Base-by-base conservation (phyloP, 2,113 vertebrate genomes). In the Caretta caretta region DNA sequence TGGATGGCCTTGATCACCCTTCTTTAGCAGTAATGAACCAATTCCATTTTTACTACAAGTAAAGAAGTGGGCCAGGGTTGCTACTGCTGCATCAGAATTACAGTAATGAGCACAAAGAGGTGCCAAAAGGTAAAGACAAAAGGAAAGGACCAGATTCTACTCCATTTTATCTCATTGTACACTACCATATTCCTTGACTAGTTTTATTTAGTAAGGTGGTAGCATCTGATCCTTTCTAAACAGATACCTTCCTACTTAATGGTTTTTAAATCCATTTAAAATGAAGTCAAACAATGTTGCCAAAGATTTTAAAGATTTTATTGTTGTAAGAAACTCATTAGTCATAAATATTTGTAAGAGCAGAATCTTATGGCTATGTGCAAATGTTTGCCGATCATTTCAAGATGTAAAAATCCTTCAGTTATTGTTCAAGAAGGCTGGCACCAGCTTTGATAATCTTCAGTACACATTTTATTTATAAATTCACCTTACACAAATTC, bases 401-500 rank as follows among this genome's bases (percentile, higher is more conserved):
- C 38, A 89, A 50, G 29, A 72, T 75, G 35, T 48, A 87, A 81
- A 81, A 50, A 31, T 54, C 90, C 78, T 57, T 46, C 9, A 84
- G 22, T 53, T 42, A 57, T 20, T 17, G 72, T 92, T 88, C 84
- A 59, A 76, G 87, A 86, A 89, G 53, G 38, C 56, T 79, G 51
- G 5, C 89, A 54, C 75, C 12, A 25, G 83, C 69, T 97, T 93
- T 92, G 27, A 92, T 89, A 97, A 96, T 95, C 92, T 94, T 95
- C 56, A 82, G 96, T 53, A 89, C 90, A 84, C 93, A 93, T 31
- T 86, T 76, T 65, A 95, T 94, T 84, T 7, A 87, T 90, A 91
- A 35, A 57, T 38, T 89, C 94, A 92, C 9, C 7, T 90, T 87
- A 86, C 38, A 25, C 5, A 2, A 79, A 65, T 87, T 93, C 93